Evolutionary conservation across 2,113 vertebrate genomes (phyloP).

Genomic region (Micromys minutus): DNA sequence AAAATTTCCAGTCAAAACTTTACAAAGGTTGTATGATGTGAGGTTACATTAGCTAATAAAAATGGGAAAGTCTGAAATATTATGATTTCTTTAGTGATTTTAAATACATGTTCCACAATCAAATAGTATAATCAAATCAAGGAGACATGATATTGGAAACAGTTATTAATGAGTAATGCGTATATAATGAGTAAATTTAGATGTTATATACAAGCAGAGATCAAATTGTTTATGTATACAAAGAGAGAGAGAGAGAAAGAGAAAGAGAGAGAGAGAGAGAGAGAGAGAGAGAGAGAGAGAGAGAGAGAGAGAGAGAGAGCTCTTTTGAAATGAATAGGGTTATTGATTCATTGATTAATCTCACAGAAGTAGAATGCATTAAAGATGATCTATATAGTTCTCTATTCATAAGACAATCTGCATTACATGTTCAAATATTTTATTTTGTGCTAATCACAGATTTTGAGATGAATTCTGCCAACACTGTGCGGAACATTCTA

Average conservation of each 20-base stretch:
- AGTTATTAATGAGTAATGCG: not conserved
- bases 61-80: not conserved
- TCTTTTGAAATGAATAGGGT: not conserved
- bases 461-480: not conserved
- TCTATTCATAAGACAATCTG: accelerated
- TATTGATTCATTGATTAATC: not conserved
- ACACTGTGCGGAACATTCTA: too few species aligned
- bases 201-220: not conserved
- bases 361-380: not conserved
- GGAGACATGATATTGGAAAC: not conserved
- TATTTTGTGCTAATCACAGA: not conserved
- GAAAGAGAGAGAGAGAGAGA: too few species aligned
- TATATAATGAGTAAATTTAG: not conserved
- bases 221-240: too few species aligned
- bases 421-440: not conserved
- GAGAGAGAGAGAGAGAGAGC: too few species aligned
- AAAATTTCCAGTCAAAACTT: not conserved
- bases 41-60: not conserved
- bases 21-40: not conserved
- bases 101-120: not conserved
- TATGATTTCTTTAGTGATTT: not conserved
- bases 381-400: not conserved
- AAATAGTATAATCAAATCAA: not conserved
- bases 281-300: too few species aligned
- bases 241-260: too few species aligned